Evolutionary conservation across 2,797 vertebrate genomes (phyloP).

Genomic region (Crypturellus tataupa): DNA sequence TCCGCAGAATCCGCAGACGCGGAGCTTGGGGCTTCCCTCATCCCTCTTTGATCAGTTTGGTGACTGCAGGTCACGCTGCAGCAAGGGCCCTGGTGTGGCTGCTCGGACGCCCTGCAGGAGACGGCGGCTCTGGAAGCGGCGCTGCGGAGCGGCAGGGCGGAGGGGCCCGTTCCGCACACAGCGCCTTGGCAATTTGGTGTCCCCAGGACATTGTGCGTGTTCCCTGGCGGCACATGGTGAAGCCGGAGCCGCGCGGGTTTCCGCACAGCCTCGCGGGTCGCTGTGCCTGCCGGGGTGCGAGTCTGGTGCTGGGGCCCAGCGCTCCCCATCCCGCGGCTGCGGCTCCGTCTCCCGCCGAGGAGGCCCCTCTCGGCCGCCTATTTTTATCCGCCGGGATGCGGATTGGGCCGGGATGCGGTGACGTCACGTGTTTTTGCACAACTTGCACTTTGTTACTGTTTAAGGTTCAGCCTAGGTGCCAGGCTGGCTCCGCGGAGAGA

Average conservation of each 20-base stretch:
- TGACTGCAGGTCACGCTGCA: background rate
- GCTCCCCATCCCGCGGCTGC: background rate
- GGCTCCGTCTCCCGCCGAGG: background rate
- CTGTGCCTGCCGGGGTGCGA: too few species aligned
- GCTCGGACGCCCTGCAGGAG: accelerated
- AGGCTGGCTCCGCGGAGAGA: accelerated
- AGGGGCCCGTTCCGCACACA: background rate
- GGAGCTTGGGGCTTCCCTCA: background rate
- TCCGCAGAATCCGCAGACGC: accelerated
- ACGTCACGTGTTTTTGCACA: background rate
- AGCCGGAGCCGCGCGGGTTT: accelerated
- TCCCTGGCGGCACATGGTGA: background rate
- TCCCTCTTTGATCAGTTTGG: background rate
- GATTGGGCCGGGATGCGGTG: background rate
- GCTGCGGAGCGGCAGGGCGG: accelerated
- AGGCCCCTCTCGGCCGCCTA: background rate
- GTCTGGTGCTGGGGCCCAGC: too few species aligned
- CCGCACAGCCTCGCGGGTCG: background rate
- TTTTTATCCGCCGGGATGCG: background rate
- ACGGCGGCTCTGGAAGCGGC: background rate
- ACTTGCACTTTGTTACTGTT: background rate
- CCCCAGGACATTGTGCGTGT: accelerated
- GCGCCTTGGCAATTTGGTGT: accelerated
- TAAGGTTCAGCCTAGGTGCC: background rate
- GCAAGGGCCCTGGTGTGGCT: accelerated